A percentile compares a stretch with the other conserved stretches of the same genome.
Evolutionary conservation across 2,113 vertebrate genomes (phyloP).

Genomic region (Myrmophylax atrothorax): DNA sequence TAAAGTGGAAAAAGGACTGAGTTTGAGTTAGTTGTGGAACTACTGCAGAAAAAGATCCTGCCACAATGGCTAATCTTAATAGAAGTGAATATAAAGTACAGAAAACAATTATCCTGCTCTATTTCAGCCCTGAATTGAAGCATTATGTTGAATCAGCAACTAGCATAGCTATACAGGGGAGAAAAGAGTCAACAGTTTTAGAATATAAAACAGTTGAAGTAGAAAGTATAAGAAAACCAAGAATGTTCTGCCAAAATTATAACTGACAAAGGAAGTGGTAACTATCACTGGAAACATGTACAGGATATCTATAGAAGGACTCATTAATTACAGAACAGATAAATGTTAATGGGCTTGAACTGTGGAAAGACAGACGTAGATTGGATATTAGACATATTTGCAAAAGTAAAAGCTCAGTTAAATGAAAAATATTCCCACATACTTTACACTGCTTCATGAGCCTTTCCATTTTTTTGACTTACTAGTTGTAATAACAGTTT

Average conservation of each 20-base stretch:
- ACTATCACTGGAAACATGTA: not conserved
- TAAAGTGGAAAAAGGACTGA: not conserved
- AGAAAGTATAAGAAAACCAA: not conserved
- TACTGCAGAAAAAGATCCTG: not conserved
- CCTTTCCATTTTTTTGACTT: not conserved
- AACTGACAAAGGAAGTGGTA: not conserved
- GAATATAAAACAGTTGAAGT: not conserved
- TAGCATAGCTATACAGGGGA: not conserved
- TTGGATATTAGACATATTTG: not conserved
- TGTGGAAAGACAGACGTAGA: not conserved
- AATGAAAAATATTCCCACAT: not conserved
- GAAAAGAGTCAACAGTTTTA: not conserved
- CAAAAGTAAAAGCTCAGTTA: not conserved
- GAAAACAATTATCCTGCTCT: not conserved
- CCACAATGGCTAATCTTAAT: not conserved
- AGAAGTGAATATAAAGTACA: not conserved
- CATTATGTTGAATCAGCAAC: not conserved
- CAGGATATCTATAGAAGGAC: not conserved
- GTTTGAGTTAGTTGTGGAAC: not conserved
- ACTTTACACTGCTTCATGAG: not conserved
- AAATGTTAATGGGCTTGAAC: not conserved
- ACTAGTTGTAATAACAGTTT: fast-evolving
- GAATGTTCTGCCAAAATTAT: not conserved
- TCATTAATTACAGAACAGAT: not conserved
- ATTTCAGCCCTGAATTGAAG: not conserved